Conservation (phyloP, 2,113 vertebrate genomes). For the Limnothrissa miodon region DNA sequence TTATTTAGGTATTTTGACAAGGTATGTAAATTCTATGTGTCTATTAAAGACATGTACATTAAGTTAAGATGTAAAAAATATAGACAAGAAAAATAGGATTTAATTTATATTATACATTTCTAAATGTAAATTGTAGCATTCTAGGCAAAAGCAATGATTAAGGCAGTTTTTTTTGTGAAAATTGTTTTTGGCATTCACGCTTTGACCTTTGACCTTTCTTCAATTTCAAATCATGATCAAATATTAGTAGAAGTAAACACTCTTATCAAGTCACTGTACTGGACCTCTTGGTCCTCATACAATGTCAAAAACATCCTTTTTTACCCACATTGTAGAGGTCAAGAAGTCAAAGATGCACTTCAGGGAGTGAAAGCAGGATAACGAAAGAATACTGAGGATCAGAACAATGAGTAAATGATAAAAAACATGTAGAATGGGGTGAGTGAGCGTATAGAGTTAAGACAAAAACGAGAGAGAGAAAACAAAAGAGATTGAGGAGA, state of each 20-base stretch:
- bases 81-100: background rate
- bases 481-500: conserved; percentile 31
- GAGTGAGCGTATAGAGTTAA: conserved; percentile 32
- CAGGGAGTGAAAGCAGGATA: conserved; percentile 14
- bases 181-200: background rate
- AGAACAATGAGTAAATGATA: background rate
- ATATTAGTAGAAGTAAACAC: background rate
- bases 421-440: conserved; percentile 40
- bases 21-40: too few species aligned
- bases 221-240: background rate
- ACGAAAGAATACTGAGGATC: conserved; percentile 38
- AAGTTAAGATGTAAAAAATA: background rate
- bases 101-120: background rate
- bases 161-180: too few species aligned
- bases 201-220: background rate
- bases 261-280: background rate
- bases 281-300: background rate
- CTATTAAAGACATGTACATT: background rate
- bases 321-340: background rate
- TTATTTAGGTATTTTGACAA: background rate
- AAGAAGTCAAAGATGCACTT: background rate
- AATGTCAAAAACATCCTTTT: background rate
- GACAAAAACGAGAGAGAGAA: conserved; percentile 45
- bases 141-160: too few species aligned
- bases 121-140: too few species aligned